Percentiles rank a stretch among this genome's conserved stretches.
phyloP scores from a whole-genome alignment of 2,888 invertebrate genomes.

The Caradrina clavipalpis region DNA sequence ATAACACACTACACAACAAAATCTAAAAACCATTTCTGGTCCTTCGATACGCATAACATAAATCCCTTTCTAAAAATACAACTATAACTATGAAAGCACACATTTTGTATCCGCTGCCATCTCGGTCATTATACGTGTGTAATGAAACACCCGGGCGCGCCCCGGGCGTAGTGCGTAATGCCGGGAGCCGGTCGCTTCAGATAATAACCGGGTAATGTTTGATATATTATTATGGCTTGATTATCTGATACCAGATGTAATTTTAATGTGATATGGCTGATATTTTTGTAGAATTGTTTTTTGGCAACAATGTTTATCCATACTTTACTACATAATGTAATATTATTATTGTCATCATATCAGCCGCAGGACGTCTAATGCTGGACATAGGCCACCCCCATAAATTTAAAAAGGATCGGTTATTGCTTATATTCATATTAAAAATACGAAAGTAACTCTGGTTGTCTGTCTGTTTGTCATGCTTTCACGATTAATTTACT shows the following conservation, averaged over 20 bases:
- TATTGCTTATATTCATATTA: no score
- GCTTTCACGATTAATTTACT: no score
- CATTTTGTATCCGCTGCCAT: conserved; percentile 29
- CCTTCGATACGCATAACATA: not conserved
- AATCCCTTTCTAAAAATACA: no score
- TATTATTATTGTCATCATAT: no score
- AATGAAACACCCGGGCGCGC: conserved; percentile 49
- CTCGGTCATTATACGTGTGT: conserved; percentile 54
- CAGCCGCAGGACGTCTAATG: no score
- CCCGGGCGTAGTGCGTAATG: conserved; percentile 36
- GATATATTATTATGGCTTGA: conserved; percentile 33
- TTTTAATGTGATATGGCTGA: conserved; percentile 6
- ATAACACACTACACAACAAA: no score
- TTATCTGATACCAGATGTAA: conserved; percentile 17
- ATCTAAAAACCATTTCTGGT: not conserved
- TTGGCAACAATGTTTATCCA: not conserved
- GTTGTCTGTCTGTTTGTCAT: no score
- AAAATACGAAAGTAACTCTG: no score
- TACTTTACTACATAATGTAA: no score
- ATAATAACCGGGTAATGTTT: conserved; percentile 44
- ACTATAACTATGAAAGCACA: conserved; percentile 19
- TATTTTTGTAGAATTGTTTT: not conserved
- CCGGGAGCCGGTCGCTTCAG: conserved; percentile 25
- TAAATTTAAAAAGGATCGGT: no score
- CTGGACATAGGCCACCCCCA: no score